phyloP scores from a whole-genome alignment of 2,797 vertebrate genomes.

The Morus bassanus region DNA sequence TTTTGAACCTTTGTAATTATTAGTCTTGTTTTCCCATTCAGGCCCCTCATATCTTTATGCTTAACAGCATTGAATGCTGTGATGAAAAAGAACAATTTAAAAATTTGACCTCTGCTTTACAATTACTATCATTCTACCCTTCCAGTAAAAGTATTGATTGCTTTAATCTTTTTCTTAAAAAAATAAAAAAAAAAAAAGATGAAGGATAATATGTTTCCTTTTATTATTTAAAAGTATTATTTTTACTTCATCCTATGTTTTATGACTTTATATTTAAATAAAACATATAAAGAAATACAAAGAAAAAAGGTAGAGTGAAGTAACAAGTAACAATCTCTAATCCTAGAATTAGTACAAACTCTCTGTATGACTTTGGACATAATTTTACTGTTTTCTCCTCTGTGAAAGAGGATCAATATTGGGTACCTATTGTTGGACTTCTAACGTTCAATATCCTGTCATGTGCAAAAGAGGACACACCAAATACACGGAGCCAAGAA shows the following conservation, averaged over 20 bases:
- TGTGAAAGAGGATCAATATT: not conserved
- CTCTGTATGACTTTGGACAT: not conserved
- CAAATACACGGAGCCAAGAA: not conserved
- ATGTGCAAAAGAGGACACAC: not conserved
- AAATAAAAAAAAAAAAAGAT: accelerated
- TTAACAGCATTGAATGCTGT: not conserved
- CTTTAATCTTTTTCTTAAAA: not conserved
- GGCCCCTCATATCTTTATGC: not conserved
- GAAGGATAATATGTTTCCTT: not conserved
- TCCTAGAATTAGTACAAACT: not conserved
- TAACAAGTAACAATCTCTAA: not conserved
- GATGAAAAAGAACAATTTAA: not conserved
- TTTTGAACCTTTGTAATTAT: not conserved
- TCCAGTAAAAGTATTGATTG: not conserved
- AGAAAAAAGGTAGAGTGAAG: not conserved
- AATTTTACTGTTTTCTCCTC: not conserved
- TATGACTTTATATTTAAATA: not conserved
- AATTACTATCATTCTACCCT: not conserved
- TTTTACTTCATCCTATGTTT: not conserved
- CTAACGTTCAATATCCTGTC: accelerated
- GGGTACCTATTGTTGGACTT: not conserved
- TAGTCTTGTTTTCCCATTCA: not conserved
- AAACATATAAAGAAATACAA: not conserved
- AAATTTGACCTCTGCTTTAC: not conserved
- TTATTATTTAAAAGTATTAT: not conserved